Evolutionary conservation across 2,113 vertebrate genomes (phyloP), one percentile per base, ranked within the genome.

Genomic region (Centropus unirufus): DNA sequence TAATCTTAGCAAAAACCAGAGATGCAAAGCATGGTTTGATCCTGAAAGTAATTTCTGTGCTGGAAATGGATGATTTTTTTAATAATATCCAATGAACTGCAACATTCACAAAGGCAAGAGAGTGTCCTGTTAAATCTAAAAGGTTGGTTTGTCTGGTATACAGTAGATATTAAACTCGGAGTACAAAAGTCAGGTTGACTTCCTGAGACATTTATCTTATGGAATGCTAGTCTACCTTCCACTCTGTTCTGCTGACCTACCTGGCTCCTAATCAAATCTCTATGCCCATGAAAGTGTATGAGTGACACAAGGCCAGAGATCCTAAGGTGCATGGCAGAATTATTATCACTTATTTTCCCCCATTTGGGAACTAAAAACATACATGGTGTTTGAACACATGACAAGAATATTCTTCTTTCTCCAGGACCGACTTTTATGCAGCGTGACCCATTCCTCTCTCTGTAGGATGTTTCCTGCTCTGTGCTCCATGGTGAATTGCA

Each of bases 201-300:
- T 92, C 92, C 19, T 57, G 89, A 96, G 66, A 69, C 69, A 84
- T 96, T 93, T 93, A 15, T 77, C 83, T 96, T 61, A 69, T 80
- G 44, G 52, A 90, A 87, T 51, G 49, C 76, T 58, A 68, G 79
- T 30, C 47, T 83, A 87, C 63, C 68, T 90, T 92, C 62, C 51
- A 47, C 59, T 69, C 42, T 55, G 21, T 66, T 92, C 62, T 61
- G 62, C 61, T 92, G 44, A 91, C 36, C 82, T 73, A 39, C 30
- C 10, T 44, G 1, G 2, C 73, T 75, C 54, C 39, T 42, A 36
- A 95, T 85, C 32, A 83, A 61, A 63, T 52, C 83, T 83, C 91
- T 87, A 67, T 78, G 58, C 34, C 61, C 90, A n/a, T 7, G 4
- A n/a, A 83, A 17, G 46, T 46, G 7, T 10, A 12, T 8, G 39